phyloP scores from a whole-genome alignment of 2,797 vertebrate species.

The Cheirogaleus major region DNA sequence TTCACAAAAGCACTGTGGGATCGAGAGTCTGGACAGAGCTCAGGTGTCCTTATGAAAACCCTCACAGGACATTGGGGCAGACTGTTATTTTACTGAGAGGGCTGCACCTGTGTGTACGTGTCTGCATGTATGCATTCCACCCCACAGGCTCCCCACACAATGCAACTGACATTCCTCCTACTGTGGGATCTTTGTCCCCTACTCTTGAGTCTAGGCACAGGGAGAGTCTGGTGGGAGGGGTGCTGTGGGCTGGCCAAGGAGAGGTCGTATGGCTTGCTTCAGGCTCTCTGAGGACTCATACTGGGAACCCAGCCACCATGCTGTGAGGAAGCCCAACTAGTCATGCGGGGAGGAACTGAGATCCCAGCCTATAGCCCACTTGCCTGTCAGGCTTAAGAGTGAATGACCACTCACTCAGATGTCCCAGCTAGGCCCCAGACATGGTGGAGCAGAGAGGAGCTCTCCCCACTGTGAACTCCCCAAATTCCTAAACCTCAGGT shows the following conservation, averaged over 20 bases:
- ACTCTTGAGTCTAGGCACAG: neutral
- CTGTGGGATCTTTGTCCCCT: neutral
- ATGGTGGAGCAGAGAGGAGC: neutral
- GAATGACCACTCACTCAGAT: neutral
- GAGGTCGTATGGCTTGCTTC: neutral
- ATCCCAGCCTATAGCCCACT: neutral
- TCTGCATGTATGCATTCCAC: neutral
- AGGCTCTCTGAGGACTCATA: neutral
- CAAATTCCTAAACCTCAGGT: neutral
- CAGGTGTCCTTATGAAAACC: neutral
- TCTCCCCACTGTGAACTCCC: fast-evolving
- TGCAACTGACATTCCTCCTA: fast-evolving
- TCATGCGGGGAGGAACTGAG: neutral
- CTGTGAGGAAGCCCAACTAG: neutral
- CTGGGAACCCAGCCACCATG: neutral
- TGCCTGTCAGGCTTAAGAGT: neutral
- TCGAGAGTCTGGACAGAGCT: no score
- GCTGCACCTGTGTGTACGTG: neutral
- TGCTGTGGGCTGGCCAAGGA: fast-evolving
- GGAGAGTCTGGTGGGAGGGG: neutral
- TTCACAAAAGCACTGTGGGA: no score
- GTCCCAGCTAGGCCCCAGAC: neutral
- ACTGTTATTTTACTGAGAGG: neutral
- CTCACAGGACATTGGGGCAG: no score
- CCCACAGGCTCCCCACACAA: neutral